phyloP scores from a whole-genome alignment of 2,888 invertebrate genomes.

The Drosophila monieri region DNA sequence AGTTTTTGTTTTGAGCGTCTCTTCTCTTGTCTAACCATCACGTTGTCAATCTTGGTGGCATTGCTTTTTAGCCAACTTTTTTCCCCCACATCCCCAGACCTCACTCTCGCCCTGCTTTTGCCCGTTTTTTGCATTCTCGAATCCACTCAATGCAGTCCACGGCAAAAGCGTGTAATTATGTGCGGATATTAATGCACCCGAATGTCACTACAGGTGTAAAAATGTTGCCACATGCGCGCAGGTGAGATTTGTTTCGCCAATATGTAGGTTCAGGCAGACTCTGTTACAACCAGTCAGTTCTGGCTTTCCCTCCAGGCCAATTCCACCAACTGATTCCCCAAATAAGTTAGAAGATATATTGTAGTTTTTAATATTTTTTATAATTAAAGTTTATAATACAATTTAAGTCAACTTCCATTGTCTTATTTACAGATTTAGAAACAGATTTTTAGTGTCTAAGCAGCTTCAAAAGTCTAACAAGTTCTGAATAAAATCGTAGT shows the following conservation, averaged over 20 bases:
- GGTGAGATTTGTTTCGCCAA: background rate
- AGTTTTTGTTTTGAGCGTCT: constrained; percentile 67
- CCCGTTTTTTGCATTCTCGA: constrained; percentile 23
- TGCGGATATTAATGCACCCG: constrained; percentile 30
- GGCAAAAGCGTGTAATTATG: constrained; percentile 32
- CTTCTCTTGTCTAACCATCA: constrained; percentile 78
- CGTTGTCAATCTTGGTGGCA: constrained; percentile 81
- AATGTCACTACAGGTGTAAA: constrained; percentile 37
- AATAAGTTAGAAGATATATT: no score
- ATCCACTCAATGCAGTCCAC: constrained; percentile 21
- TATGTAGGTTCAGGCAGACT: background rate
- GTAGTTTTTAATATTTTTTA: no score
- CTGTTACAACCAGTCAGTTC: background rate
- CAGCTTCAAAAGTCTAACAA: constrained; percentile 40
- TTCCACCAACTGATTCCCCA: background rate
- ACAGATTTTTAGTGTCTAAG: background rate
- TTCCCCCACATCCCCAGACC: constrained; percentile 46
- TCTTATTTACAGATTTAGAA: background rate
- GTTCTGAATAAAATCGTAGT: constrained; percentile 57
- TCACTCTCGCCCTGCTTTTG: constrained; percentile 51
- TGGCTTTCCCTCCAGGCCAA: background rate
- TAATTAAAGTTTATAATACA: background rate
- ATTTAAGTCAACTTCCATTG: constrained; percentile 1
- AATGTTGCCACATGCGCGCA: constrained; percentile 8
- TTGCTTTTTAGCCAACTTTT: constrained; percentile 56